Conservation (phyloP, 1,140 invertebrate species). For the Drosophila orosa region DNA sequence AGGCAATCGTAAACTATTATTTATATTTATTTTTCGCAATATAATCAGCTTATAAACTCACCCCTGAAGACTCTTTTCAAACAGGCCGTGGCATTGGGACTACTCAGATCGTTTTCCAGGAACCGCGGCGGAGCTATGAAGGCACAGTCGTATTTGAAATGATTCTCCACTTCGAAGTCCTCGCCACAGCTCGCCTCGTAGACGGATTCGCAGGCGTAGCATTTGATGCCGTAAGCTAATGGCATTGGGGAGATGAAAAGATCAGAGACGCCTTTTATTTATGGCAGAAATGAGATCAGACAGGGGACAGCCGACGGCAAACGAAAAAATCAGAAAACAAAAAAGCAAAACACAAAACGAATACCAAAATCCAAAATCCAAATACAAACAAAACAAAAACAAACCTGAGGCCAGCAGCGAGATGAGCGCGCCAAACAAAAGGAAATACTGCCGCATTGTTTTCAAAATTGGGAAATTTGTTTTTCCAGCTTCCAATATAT, state of each 20-base stretch:
- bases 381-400: conserved; percentile 34
- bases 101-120: conserved; percentile 57
- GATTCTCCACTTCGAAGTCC: conserved; percentile 69
- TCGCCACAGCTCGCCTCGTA: conserved; percentile 72
- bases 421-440: conserved; percentile 58
- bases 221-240: conserved; percentile 76
- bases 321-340: conserved; percentile 8
- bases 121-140: conserved; percentile 74
- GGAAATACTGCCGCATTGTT: conserved; percentile 70
- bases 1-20: background rate
- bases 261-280: conserved; percentile 29
- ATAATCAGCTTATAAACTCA: conserved; percentile 40
- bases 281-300: conserved; percentile 45
- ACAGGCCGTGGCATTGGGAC: conserved; percentile 74
- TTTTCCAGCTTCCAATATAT: conserved; percentile 30
- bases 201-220: conserved; percentile 76
- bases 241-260: conserved; percentile 63
- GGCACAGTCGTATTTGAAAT: conserved; percentile 78
- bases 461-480: conserved; percentile 26
- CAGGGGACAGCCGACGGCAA: conserved; percentile 21
- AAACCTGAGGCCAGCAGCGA: conserved; percentile 64
- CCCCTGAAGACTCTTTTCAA: conserved; percentile 69
- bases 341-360: conserved; percentile 7
- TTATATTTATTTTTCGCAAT: background rate
- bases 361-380: conserved; percentile 7